Base-by-base conservation (phyloP, 2,888 invertebrate species). In the Athrips mouffetella region DNA sequence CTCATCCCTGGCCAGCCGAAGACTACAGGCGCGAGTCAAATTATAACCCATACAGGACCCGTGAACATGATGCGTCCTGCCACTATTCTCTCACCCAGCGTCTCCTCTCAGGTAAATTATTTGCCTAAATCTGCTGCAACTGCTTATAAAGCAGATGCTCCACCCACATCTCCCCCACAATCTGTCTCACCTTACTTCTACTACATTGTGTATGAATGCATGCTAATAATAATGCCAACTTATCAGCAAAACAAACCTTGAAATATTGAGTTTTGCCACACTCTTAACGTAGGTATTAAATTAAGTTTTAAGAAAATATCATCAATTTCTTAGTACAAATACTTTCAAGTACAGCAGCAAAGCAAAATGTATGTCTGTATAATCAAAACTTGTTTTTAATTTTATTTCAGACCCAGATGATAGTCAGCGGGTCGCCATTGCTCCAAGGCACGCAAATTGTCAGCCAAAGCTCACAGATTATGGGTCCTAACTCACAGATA, bases 31-130 rank as follows among this genome's bases (percentile, higher is more conserved):
- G 60, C 80, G 40, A 78, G 71, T 60, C 89, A 87, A 65, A 70
- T 87, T 53, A 73, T 86, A 48, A 65, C 81, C 25, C 88, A 88
- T 53, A 62, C 82, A 27, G 81, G 75, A 47, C 65, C 84, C 47
- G 72, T 86, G 54, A 77, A 81, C 37, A 63, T 87, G 55, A 83
- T 88, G 80, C 86, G 88, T 69, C 76, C 87, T 62, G 73, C 86
- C 52, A 87, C 88, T 70, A 85, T 89, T 44, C 78, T 88, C 51
- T 76, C 87, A 46, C 76, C 88, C 53, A 80, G 79, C 70, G 79
- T 85, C 61, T 67, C 78, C 50, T 76, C 88, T 15, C 88, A 88
- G 80, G 88, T 87, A 69, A 60, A 57, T 29, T 4, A 16, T 42
- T n/a, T 18, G 21, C 3, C n/a, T 5, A 21, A 21, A 11, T 4